Evolutionary conservation across 2,113 vertebrate genomes (phyloP).

Genomic region (Rhynchopsitta pachyrhyncha): DNA sequence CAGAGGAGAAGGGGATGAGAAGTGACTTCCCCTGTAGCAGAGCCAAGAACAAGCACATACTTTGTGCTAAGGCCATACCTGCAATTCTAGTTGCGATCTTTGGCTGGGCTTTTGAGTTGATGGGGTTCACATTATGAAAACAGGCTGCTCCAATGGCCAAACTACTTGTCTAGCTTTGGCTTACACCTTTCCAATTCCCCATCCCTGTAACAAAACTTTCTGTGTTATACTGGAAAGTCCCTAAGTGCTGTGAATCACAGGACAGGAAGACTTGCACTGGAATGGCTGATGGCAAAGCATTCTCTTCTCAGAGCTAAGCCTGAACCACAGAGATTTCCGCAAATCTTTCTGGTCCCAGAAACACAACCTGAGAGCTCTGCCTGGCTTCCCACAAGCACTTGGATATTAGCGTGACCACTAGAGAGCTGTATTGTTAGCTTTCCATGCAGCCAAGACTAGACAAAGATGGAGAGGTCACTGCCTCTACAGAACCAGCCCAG

Average conservation of each 20-base stretch:
- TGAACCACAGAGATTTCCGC: accelerated
- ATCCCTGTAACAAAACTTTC: background rate
- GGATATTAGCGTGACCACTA: background rate
- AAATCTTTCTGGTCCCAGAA: background rate
- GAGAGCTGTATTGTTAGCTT: background rate
- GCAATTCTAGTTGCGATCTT: background rate
- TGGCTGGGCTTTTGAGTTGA: background rate
- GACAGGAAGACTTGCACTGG: background rate
- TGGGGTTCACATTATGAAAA: background rate
- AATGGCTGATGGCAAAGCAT: background rate
- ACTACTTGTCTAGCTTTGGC: background rate
- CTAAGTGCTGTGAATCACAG: accelerated
- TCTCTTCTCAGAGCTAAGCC: background rate
- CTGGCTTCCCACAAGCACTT: background rate
- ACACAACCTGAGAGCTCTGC: background rate
- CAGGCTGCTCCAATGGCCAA: background rate
- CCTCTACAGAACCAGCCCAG: background rate
- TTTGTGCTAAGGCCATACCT: background rate
- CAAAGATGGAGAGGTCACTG: accelerated
- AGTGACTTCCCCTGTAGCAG: background rate
- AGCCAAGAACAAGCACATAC: background rate
- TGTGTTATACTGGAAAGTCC: background rate
- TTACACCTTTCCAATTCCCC: background rate
- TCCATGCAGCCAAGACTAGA: background rate
- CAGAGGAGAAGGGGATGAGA: background rate